Percentiles rank a stretch among this genome's conserved stretches.
Conservation (phyloP, 2,888 invertebrate species). For the Archips crataeganus region DNA sequence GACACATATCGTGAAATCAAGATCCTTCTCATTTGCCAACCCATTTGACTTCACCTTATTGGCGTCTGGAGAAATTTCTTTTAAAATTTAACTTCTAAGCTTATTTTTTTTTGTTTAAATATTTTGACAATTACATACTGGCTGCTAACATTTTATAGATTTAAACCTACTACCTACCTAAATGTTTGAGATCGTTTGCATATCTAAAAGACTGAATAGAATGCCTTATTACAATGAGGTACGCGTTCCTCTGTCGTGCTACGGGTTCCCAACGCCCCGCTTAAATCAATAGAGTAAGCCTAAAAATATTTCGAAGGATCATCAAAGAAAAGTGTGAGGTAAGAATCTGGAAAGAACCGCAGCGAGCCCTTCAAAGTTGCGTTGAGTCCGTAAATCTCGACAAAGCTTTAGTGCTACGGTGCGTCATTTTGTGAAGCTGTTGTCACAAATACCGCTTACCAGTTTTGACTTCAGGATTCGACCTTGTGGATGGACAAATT, state of each 20-base stretch:
- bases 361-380: neutral
- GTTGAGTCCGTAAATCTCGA: constrained; percentile 3
- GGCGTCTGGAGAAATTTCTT: no score
- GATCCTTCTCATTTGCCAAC: neutral
- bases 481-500: neutral
- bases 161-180: neutral
- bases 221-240: neutral
- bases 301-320: constrained; percentile 1
- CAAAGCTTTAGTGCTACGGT: neutral
- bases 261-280: neutral
- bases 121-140: no score
- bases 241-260: neutral
- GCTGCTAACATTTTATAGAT: neutral
- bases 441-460: neutral
- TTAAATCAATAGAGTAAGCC: constrained; percentile 7
- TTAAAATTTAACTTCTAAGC: neutral
- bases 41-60: neutral
- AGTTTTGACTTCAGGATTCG: neutral
- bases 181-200: neutral
- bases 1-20: no score
- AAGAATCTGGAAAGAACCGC: neutral
- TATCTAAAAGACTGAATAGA: neutral
- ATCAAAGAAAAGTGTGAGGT: neutral
- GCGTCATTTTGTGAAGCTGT: constrained; percentile 3
- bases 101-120: neutral